A percentile compares a stretch with the other conserved stretches of the same genome.
These are phyloP conservation scores for Nibea coibor DNA, from an alignment of 2,113 vertebrate species.

Conservation along the genomic window DNA sequence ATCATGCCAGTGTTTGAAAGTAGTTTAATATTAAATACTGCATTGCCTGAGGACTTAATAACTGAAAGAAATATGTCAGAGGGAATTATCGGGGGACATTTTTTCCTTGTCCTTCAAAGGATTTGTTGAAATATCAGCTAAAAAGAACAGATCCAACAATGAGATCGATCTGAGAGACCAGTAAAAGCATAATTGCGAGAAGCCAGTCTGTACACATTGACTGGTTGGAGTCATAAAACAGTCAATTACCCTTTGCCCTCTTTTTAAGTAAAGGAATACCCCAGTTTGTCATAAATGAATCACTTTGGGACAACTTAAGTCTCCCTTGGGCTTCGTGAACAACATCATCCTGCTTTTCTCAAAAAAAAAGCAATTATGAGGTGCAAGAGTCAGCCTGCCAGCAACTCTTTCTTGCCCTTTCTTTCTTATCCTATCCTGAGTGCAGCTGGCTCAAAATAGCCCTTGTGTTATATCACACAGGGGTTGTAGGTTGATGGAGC, in stretches of 20 bases:
- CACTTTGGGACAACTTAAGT: not conserved
- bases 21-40: slow-evolving; percentile 37
- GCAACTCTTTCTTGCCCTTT: slow-evolving; percentile 12
- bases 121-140: slow-evolving; percentile 9
- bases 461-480: slow-evolving; percentile 63
- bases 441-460: slow-evolving; percentile 70
- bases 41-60: slow-evolving; percentile 34
- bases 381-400: slow-evolving; percentile 29
- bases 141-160: not conserved
- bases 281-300: not conserved
- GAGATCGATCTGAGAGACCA: not conserved
- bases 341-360: slow-evolving; percentile 9
- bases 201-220: not conserved
- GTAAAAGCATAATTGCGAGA: not conserved
- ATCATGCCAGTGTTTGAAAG: slow-evolving; percentile 33
- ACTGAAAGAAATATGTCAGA: slow-evolving; percentile 39
- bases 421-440: slow-evolving; percentile 48
- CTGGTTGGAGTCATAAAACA: not conserved
- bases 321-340: not conserved
- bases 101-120: not conserved
- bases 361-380: slow-evolving; percentile 48
- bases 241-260: slow-evolving; percentile 19
- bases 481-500: slow-evolving; percentile 66
- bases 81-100: slow-evolving; percentile 36
- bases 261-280: not conserved